phyloP scores from a whole-genome alignment of 30 jellyfish, hydroid and myxozoan species.

The Morbakka virulenta region DNA sequence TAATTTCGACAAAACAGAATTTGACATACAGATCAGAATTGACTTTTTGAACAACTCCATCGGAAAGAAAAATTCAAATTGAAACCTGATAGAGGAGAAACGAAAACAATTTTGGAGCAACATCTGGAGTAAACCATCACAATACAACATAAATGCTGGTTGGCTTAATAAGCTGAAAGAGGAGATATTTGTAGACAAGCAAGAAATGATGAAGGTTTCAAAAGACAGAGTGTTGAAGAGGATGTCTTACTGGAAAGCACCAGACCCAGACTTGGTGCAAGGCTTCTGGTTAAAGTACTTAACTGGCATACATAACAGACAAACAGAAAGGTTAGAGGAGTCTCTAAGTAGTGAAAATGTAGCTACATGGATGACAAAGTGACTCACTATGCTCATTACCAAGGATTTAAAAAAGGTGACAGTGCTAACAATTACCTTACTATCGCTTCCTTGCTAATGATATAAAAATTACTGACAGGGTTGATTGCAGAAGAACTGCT shows the following conservation, averaged over 20 bases:
- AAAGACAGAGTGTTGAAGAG: constrained; percentile 6
- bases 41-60: background rate
- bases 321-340: too few relatives aligned
- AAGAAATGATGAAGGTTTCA: constrained; percentile 8
- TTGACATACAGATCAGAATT: constrained; percentile 12
- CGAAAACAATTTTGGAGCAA: constrained; percentile 3
- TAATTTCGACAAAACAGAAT: background rate
- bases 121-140: constrained; percentile 18
- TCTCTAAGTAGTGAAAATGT: too few relatives aligned
- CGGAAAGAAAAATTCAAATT: constrained; percentile 1
- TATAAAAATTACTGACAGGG: too few relatives aligned
- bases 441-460: too few relatives aligned
- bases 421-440: too few relatives aligned
- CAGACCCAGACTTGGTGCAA: too few relatives aligned
- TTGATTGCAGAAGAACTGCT: background rate
- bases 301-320: too few relatives aligned
- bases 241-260: too few relatives aligned
- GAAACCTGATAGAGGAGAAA: background rate
- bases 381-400: too few relatives aligned
- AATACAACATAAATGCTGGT: background rate
- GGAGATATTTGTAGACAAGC: constrained; percentile 14
- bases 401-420: too few relatives aligned
- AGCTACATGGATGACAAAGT: too few relatives aligned
- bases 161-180: constrained; percentile 16
- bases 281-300: too few relatives aligned